Conservation (phyloP, 2,797 vertebrate species). For the Garrulus glandarius region DNA sequence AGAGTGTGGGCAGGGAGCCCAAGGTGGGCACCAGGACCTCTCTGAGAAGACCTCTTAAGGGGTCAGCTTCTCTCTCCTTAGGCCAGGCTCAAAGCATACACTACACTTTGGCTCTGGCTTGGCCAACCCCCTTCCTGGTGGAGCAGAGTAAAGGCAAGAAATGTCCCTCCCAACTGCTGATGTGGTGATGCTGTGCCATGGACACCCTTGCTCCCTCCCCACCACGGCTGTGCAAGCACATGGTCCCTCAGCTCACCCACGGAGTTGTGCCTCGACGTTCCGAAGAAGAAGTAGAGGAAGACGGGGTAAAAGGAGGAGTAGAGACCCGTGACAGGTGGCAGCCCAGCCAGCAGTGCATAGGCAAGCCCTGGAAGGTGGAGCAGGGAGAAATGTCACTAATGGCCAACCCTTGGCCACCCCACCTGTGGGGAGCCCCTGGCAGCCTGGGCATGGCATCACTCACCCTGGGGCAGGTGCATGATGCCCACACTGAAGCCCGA, state of each 20-base stretch:
- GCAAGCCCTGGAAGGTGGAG: slow-evolving; percentile 82
- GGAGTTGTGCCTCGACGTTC: slow-evolving; percentile 93
- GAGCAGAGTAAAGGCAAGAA: background rate
- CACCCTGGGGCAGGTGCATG: slow-evolving; percentile 97
- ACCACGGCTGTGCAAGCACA: rapidly evolving
- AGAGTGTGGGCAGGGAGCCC: background rate
- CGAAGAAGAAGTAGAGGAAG: slow-evolving; percentile 91
- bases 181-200: background rate
- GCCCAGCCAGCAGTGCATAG: slow-evolving; percentile 90
- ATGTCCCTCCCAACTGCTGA: rapidly evolving
- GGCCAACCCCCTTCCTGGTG: background rate
- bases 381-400: background rate
- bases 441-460: background rate
- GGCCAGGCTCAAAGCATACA: background rate
- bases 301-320: slow-evolving; percentile 93
- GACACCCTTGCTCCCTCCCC: background rate
- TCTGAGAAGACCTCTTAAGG: background rate
- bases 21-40: background rate
- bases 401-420: rapidly evolving
- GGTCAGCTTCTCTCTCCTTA: background rate
- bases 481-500: slow-evolving; percentile 96
- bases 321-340: slow-evolving; percentile 91
- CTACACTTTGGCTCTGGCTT: background rate
- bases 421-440: rapidly evolving
- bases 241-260: slow-evolving; percentile 70